A percentile compares a stretch with the other conserved stretches of the same genome.
Evolutionary conservation across 2,797 vertebrate species (phyloP).

Genomic region (Falco naumanni): DNA sequence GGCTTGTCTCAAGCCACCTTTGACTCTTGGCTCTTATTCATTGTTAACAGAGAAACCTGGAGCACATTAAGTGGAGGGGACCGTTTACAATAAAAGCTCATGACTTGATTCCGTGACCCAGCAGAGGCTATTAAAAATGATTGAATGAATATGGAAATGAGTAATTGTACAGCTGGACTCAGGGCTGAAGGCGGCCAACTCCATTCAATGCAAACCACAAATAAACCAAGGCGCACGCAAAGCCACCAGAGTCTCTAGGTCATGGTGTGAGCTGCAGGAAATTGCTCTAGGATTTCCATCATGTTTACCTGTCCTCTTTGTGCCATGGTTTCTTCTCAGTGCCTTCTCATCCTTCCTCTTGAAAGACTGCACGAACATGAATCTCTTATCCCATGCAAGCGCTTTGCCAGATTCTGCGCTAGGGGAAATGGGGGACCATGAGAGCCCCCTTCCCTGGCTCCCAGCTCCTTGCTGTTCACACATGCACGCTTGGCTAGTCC

Average conservation of each 20-base stretch:
- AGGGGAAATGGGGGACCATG: not conserved
- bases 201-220: not conserved
- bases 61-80: constrained; percentile 11
- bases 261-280: not conserved
- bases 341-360: not conserved
- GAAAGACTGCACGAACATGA: not conserved
- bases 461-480: not conserved
- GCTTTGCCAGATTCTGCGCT: fast-evolving
- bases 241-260: not conserved
- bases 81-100: not conserved
- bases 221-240: not conserved
- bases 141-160: constrained; percentile 32
- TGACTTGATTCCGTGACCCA: constrained; percentile 2
- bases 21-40: not conserved
- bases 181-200: not conserved
- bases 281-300: not conserved
- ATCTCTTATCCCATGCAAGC: not conserved
- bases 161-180: constrained; percentile 22
- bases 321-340: not conserved
- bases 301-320: not conserved
- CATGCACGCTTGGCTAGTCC: not conserved
- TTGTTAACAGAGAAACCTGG: constrained; percentile 14
- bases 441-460: not conserved
- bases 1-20: not conserved
- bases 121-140: constrained; percentile 15